Base-by-base conservation (phyloP, 2,113 vertebrate genomes). In the Leptobrachium leishanense region DNA sequence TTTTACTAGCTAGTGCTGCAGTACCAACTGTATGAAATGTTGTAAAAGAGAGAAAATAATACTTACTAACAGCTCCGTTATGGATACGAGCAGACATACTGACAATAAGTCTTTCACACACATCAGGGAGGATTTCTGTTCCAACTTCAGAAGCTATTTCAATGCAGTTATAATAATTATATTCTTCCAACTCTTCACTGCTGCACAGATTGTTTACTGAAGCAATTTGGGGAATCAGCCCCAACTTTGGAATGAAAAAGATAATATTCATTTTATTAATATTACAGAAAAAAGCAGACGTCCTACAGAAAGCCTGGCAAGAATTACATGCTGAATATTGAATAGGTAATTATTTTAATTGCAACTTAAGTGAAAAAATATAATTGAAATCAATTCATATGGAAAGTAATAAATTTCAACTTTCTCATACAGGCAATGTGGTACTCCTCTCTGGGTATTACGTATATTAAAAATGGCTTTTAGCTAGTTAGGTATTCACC, bases 71-170 rank as follows among this genome's bases (percentile, higher is more conserved):
- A 0, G 94, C 94, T 0, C 96, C 94, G 0, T 89, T 82, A 85
- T 96, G 91, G 54, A 97, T 90, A 13, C 83, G 88, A 64, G 95
- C 91, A 0, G 95, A 97, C 87, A 95, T 77, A 84, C 94, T 96
- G 69, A 15, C 81, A 1, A 92, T 87, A 31, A 96, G 91, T 11
- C 71, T 87, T 0, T 92, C 57, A 0, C 95, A 96, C 0, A 59
- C 79, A 6, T 91, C 86, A 0, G 92, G 90, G n/a, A 93, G 82
- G 0, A 85, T 6, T 0, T 86, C 84, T 12, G 90, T 81, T 46
- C 87, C 86, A 2, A 83, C 77, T 79, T 91, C 87, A 0, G 83
- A 88, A 15, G 89, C 89, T 68, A 92, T 84, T 82, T 95, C 92
- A 43, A 91, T 66, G 43, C 95, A 97, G 57, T 72, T 89, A 64